These are phyloP conservation scores for Orthosia gothica DNA, from an alignment of 2,888 invertebrate species.

Conservation along the genomic window DNA sequence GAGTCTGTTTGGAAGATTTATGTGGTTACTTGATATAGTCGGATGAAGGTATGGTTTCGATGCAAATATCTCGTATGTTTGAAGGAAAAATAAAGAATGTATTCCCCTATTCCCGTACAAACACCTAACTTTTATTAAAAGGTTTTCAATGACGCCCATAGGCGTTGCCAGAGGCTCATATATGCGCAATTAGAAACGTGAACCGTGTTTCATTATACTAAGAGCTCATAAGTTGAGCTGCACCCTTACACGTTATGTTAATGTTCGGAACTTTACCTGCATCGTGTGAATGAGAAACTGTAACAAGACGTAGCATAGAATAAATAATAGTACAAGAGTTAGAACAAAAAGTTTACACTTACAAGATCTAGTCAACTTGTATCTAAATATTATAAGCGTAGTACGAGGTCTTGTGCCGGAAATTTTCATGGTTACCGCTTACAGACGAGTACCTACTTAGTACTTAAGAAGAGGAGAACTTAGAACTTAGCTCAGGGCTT, in stretches of 20 bases:
- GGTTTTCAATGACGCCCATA: constrained; percentile 14
- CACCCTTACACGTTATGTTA: constrained; percentile 50
- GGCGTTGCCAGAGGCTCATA: constrained; percentile 11
- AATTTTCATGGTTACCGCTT: neutral
- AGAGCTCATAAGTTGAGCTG: constrained; percentile 61
- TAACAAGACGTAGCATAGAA: constrained; percentile 3
- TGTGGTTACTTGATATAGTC: constrained; percentile 50
- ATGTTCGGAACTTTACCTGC: constrained; percentile 51
- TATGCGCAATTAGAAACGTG: constrained; percentile 51
- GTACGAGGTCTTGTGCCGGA: neutral
- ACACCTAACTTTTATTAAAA: constrained; percentile 9
- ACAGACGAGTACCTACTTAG: no score
- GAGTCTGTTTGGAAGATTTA: constrained; percentile 60
- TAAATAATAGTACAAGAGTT: neutral
- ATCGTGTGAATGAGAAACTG: constrained; percentile 40
- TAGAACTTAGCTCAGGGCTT: no score
- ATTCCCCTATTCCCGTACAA: neutral
- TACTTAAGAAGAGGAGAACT: no score
- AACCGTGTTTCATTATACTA: constrained; percentile 58
- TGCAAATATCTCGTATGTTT: constrained; percentile 39
- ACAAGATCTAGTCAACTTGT: constrained; percentile 3
- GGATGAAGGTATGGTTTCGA: constrained; percentile 32
- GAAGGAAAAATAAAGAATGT: constrained; percentile 7
- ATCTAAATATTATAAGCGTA: neutral
- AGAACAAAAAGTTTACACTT: constrained; percentile 14